Evolutionary conservation across 1,140 invertebrate species (phyloP).

Genomic region (Drosophila punjabiensis): DNA sequence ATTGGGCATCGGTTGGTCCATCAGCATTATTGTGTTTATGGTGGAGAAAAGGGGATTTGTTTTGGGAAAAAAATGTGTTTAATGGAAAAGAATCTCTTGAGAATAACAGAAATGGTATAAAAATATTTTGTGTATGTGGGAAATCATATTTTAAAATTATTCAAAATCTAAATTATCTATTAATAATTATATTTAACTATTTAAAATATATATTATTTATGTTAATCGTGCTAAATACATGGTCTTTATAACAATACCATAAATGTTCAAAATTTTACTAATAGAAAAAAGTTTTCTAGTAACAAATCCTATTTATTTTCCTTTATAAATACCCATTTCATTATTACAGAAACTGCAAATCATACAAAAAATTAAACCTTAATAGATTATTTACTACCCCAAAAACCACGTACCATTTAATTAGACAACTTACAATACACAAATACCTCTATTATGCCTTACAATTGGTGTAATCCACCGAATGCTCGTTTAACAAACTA

Average conservation of each 20-base stretch:
- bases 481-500: slow-evolving; percentile 7
- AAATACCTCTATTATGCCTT: background rate
- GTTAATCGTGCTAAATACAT: no score
- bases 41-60: background rate
- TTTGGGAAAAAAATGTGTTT: background rate
- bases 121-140: no score
- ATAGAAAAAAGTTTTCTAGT: background rate
- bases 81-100: no score
- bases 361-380: no score
- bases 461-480: slow-evolving; percentile 8
- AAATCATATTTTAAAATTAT: no score
- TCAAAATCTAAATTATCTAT: no score
- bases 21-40: slow-evolving; percentile 23
- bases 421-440: slow-evolving; percentile 1
- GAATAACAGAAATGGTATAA: no score
- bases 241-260: no score
- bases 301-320: background rate
- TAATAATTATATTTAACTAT: background rate
- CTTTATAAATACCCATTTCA: background rate
- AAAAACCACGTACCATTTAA: background rate
- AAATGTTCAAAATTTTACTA: no score
- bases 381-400: background rate
- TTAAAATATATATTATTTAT: background rate
- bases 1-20: slow-evolving; percentile 26
- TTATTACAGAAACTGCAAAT: background rate